Evolutionary conservation across 2,113 vertebrate species (phyloP).

Genomic region (Dromiciops gliroides): DNA sequence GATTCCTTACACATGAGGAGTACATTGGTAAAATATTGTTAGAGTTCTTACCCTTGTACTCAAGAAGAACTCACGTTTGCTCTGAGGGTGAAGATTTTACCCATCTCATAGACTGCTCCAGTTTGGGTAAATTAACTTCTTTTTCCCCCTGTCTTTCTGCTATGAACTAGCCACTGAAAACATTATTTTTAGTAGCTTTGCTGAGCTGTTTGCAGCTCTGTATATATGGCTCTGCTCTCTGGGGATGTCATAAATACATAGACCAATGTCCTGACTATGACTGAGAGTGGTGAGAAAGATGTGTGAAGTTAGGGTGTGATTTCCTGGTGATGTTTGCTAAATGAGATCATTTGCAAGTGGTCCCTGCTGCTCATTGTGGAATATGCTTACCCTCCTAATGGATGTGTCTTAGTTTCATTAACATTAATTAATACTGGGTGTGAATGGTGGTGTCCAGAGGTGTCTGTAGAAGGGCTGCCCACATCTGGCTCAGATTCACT

Average conservation of each 20-base stretch:
- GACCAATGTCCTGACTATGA: slow-evolving; percentile 35
- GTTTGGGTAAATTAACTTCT: slow-evolving; percentile 59
- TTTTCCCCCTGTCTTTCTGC: slow-evolving; percentile 43
- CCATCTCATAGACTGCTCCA: slow-evolving; percentile 60
- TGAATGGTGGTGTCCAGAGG: neutral
- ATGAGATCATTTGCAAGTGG: slow-evolving; percentile 59
- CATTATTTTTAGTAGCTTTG: slow-evolving; percentile 71
- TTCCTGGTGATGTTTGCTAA: slow-evolving; percentile 47
- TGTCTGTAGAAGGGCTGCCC: neutral
- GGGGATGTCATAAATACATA: slow-evolving; percentile 54
- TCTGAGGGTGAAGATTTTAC: slow-evolving; percentile 46
- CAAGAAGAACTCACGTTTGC: slow-evolving; percentile 62
- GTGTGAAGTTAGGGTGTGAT: slow-evolving; percentile 62
- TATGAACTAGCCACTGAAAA: slow-evolving; percentile 55
- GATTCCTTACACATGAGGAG: slow-evolving; percentile 36
- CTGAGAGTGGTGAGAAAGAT: slow-evolving; percentile 30
- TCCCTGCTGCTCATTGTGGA: slow-evolving; percentile 30
- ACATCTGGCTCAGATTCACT: neutral
- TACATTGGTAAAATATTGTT: slow-evolving; percentile 1
- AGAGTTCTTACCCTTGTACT: slow-evolving; percentile 49
- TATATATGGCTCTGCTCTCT: slow-evolving; percentile 46
- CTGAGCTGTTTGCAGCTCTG: slow-evolving; percentile 63
- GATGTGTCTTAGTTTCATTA: neutral
- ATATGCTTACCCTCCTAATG: slow-evolving; percentile 50
- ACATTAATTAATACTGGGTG: slow-evolving; percentile 6